Evolutionary conservation across 2,797 vertebrate genomes (phyloP).

Genomic region (Amphiprion clarkii): DNA sequence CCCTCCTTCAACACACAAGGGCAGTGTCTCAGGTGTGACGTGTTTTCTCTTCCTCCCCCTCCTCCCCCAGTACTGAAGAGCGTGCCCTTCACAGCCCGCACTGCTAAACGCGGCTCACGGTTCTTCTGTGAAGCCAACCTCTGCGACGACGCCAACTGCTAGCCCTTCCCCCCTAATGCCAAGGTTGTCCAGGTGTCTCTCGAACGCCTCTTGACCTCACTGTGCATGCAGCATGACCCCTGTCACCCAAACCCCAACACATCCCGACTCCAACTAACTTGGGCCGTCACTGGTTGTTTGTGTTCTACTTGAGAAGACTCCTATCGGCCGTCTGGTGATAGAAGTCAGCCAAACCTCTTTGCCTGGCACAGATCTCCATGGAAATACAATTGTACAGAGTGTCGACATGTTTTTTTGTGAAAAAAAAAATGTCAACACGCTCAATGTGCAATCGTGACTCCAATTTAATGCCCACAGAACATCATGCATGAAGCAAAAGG

Average conservation of each 20-base stretch:
- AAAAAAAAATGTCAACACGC: constrained; percentile 62
- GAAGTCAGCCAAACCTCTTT: constrained; percentile 83
- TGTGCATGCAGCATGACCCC: constrained; percentile 84
- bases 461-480: constrained; percentile 6
- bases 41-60: constrained; percentile 74
- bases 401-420: constrained; percentile 52
- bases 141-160: constrained; percentile 98
- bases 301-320: constrained; percentile 54
- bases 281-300: constrained; percentile 69
- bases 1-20: not conserved
- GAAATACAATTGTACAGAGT: constrained; percentile 18
- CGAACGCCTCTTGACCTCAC: constrained; percentile 68
- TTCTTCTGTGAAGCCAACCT: constrained; percentile 98
- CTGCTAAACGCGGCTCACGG: constrained; percentile 97
- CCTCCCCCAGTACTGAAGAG: constrained; percentile 95
- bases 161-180: constrained; percentile 85
- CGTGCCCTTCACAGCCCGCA: constrained; percentile 98
- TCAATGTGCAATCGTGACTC: constrained; percentile 22
- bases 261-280: constrained; percentile 68
- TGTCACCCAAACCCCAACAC: constrained; percentile 30
- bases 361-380: constrained; percentile 37
- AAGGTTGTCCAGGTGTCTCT: constrained; percentile 87
- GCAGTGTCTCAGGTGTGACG: constrained; percentile 74
- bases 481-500: constrained; percentile 64
- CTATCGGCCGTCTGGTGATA: constrained; percentile 68